Evolutionary conservation across 2,797 vertebrate genomes (phyloP), one percentile per base, ranked within the genome.

Genomic region (Poeciliopsis presidionis): DNA sequence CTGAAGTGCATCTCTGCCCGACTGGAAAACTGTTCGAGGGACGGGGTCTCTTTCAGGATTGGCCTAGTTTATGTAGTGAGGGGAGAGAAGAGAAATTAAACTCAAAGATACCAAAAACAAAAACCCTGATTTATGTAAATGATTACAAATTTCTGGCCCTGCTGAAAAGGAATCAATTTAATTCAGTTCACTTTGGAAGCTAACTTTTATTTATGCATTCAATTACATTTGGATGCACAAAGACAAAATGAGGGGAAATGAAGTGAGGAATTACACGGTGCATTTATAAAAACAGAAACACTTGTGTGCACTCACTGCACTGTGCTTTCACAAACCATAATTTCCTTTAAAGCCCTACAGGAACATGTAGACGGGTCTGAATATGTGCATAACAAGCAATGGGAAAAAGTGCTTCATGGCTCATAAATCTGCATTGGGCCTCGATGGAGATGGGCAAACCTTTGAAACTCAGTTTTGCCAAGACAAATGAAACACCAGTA

Each of bases 351-450:
- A 86, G 78, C 80, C 79, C 84, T 72, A 81, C 79, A 88, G 82
- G 75, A 92, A 79, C 77, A 81, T 72, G 77, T 88, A 91, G 88
- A 83, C 77, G 67, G 59, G 77, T 91, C 89, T 91, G 87, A 93
- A 93, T 84, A 84, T 90, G 83, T 88, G 80, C 85, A 92, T 93
- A 92, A 91, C 86, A 87, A 93, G 92, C 70, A 90, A 72, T 75
- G 83, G 83, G 89, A 90, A 73, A 84, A 87, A 77, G 80, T 80
- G 88, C 93, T 93, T 94, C 87, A 91, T 87, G 91, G 79, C 81
- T 91, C 85, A 86, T 89, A 91, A 92, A 91, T 81, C 77, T 79
- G 79, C 67, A 87, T 85, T 80, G 74, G 73, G 63, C 83, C 53
- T 84, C 81, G 71, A 73, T 75, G 43, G 61, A 85, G 73, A 72